Conservation (phyloP, 64 coral and sea anemone species). For the Acropora yongei region DNA sequence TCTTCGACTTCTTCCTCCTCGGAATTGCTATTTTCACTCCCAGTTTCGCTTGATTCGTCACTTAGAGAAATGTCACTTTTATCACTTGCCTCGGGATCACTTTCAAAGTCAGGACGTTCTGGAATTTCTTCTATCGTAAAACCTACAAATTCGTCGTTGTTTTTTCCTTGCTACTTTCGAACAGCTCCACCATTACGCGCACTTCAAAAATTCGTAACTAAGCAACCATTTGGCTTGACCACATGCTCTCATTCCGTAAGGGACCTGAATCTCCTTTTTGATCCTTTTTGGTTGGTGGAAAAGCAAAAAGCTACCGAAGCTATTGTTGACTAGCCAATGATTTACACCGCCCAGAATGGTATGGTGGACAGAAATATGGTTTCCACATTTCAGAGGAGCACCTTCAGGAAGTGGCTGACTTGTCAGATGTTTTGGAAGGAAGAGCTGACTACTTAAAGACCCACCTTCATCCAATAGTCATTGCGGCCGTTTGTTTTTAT, state of each 20-base stretch:
- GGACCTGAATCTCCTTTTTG: conserved; percentile 15
- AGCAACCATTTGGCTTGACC: neutral
- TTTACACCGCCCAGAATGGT: conserved; percentile 15
- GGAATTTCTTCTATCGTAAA: conserved; percentile 16
- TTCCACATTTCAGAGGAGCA: conserved; percentile 5
- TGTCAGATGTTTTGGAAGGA: conserved; percentile 33
- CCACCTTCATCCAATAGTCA: too few species aligned
- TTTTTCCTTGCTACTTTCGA: conserved; percentile 2
- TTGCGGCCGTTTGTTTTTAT: too few species aligned
- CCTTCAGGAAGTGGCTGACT: conserved; percentile 23
- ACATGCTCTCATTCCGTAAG: conserved; percentile 1
- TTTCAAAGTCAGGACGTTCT: neutral
- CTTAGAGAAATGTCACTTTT: conserved; percentile 2
- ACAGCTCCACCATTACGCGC: neutral
- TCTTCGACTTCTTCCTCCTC: neutral
- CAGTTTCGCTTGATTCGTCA: neutral
- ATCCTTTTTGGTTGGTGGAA: neutral
- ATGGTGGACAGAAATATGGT: conserved; percentile 40
- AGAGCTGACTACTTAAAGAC: neutral
- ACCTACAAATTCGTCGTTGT: neutral
- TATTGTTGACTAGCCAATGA: neutral
- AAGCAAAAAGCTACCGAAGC: neutral
- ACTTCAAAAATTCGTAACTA: conserved; percentile 20
- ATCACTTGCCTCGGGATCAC: conserved; percentile 10
- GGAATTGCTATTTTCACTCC: neutral